Base-by-base conservation (phyloP, 2,113 vertebrate species). In the Apteryx owenii region DNA sequence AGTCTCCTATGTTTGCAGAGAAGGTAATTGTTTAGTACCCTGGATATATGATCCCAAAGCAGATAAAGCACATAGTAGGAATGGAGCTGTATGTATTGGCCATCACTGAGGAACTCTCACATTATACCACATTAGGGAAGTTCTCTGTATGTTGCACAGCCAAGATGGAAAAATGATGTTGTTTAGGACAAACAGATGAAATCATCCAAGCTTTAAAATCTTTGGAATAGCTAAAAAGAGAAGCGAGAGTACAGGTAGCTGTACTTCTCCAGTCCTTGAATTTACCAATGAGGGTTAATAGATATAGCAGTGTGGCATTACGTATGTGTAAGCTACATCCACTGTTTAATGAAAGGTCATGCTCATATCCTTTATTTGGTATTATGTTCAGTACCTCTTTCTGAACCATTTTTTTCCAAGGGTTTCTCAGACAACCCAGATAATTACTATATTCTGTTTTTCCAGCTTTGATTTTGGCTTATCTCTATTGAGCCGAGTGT, bases 261-360 rank as follows among this genome's bases (percentile, higher is more conserved):
- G 13, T 65, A 42, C 31, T n/a, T n/a, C 28, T 61, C 6, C 12
- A 5, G 38, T 16, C 16, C 21, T 0, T 76, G 42, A 36, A 50
- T 38, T 85, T 81, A n/a, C 22, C 17, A 81, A 17, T 0, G 1
- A 70, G 20, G 2, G 0, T 56, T 81, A 76, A 42, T 6, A 18
- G 31, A 50, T 2, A 2, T 3, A 66, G 44, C 7, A 36, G 8
- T 26, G 44, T 9, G 51, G 7, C 42, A 80, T 8, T 42, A 26
- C 21, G 31, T 2, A 4, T 2, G 14, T 0, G 2, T 21, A n/a
- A 9, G 1, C 14, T 38, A 54, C 2, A 25, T 23, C 5, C 36
- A 31, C 7, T 53, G 38, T 31, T 79, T 12, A 9, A 0, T 22
- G 28, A n/a, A 64, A 85, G 23, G 29, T 75, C 61, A 14, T 36